Percentiles rank a stretch among this genome's conserved stretches.
Conservation (phyloP, 2,888 invertebrate genomes). For the Clusia tigrina region DNA sequence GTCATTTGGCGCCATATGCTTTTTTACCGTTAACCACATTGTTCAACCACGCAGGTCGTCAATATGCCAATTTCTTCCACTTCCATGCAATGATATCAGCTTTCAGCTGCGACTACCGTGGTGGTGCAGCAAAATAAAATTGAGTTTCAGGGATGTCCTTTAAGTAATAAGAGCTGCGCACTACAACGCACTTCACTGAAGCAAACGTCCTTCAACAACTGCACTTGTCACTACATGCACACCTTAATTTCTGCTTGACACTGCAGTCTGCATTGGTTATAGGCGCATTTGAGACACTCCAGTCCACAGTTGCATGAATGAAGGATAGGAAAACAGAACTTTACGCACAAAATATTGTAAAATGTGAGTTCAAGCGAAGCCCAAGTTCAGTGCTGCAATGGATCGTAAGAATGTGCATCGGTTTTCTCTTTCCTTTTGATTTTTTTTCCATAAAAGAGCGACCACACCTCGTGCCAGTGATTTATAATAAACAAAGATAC, state of each 20-base stretch:
- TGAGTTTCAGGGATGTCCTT: constrained; percentile 6
- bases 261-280: no score
- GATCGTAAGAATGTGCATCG: neutral
- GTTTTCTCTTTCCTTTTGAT: neutral
- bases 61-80: constrained; percentile 33
- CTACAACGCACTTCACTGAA: constrained; percentile 12
- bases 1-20: constrained; percentile 25
- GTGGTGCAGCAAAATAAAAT: no score
- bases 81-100: constrained; percentile 20
- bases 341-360: neutral
- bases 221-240: constrained; percentile 8
- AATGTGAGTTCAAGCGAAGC: neutral
- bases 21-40: constrained; percentile 19
- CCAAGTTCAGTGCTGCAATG: neutral
- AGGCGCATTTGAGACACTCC: no score
- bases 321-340: constrained; percentile 12
- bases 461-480: neutral
- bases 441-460: neutral
- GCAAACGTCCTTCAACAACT: constrained; percentile 25
- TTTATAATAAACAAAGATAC: no score
- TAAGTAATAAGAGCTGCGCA: neutral
- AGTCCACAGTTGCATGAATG: constrained; percentile 5
- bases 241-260: neutral
- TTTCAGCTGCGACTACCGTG: constrained; percentile 6
- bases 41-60: constrained; percentile 11